phyloP scores from a whole-genome alignment of 2,797 vertebrate species.

The Sitta carolinensis region DNA sequence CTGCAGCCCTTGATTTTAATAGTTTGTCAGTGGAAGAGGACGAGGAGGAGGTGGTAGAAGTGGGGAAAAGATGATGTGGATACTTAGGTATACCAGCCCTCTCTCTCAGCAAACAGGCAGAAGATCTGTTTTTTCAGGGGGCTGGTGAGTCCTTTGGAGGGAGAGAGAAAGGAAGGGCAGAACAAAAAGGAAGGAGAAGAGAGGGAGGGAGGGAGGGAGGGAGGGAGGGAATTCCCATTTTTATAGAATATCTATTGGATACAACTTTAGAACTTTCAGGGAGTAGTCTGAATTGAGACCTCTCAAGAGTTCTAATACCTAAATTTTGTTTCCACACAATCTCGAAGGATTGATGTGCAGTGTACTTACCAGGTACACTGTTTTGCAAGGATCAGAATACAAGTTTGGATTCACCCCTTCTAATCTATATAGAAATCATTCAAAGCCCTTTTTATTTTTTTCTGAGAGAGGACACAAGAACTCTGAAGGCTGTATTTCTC shows the following conservation, averaged over 20 bases:
- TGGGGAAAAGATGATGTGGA: neutral
- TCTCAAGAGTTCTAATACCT: neutral
- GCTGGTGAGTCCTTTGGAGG: neutral
- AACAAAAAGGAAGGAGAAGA: neutral
- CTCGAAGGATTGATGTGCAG: neutral
- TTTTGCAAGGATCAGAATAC: neutral
- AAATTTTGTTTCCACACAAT: neutral
- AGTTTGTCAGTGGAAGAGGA: neutral
- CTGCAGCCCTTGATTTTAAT: neutral
- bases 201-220: too few relatives aligned
- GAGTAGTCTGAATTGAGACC: neutral
- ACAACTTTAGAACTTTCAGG: neutral
- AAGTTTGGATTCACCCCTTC: neutral
- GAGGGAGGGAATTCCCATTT: neutral
- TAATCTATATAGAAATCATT: neutral
- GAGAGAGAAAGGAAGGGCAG: neutral
- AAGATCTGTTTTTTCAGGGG: neutral
- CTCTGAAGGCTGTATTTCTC: neutral
- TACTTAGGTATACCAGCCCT: neutral
- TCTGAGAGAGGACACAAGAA: neutral
- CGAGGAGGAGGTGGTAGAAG: neutral
- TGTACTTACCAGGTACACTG: neutral
- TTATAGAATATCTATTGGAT: neutral
- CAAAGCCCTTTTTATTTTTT: neutral
- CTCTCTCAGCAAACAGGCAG: neutral